phyloP scores from a whole-genome alignment of 35 echinoderm and acorn worm genomes.

The Holothuria glaberrima region DNA sequence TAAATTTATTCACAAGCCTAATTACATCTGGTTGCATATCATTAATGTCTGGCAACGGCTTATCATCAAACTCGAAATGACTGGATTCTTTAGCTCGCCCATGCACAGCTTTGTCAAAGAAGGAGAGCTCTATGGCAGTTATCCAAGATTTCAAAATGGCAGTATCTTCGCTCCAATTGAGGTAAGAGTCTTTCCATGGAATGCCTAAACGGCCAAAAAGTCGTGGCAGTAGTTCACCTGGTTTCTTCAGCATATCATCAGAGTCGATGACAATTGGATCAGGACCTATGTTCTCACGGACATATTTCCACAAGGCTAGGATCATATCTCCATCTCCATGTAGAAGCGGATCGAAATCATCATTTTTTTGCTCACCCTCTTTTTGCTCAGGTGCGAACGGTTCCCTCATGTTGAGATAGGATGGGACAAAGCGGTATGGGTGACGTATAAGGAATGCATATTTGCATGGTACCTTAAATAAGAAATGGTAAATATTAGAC shows the following conservation, averaged over 20 bases:
- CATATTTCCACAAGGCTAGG: background rate
- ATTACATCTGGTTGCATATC: background rate
- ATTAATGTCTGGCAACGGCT: background rate
- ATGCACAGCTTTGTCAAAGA: background rate
- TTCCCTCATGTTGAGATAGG: background rate
- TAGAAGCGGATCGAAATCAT: background rate
- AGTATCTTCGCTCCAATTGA: background rate
- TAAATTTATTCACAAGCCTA: background rate
- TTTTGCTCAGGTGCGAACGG: too few species aligned
- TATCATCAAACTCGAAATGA: background rate
- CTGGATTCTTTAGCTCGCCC: background rate
- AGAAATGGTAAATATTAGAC: too few species aligned
- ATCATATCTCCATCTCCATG: background rate
- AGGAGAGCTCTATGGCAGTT: background rate
- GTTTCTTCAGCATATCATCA: background rate
- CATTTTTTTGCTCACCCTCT: too few species aligned
- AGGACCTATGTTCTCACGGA: background rate
- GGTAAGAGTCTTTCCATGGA: background rate
- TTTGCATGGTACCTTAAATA: background rate
- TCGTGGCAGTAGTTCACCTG: background rate
- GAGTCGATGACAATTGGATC: background rate
- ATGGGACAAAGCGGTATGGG: background rate
- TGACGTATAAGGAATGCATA: slow-evolving; percentile 17
- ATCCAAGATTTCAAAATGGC: background rate
- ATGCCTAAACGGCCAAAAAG: background rate